phyloP scores from a whole-genome alignment of 1,140 invertebrate genomes.

The Xylocopa sonorina region DNA sequence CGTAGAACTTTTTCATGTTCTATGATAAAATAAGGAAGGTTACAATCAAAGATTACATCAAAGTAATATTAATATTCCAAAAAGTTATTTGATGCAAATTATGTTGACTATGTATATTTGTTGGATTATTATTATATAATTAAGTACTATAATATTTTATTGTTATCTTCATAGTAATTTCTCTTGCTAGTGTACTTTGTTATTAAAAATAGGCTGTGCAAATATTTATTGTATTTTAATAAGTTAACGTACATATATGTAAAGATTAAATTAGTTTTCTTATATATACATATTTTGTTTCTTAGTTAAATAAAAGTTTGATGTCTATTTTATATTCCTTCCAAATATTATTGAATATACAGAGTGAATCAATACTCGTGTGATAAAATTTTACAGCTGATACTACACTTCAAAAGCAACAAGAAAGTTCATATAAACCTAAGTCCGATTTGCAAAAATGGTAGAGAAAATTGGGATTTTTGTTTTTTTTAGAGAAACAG shows the following conservation, averaged over 20 bases:
- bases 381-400: no score
- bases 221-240: constrained; percentile 45
- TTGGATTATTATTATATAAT: background rate
- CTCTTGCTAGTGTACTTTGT: constrained; percentile 13
- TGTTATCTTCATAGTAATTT: constrained; percentile 1
- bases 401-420: no score
- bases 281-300: background rate
- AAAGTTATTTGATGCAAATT: constrained; percentile 8
- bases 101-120: background rate
- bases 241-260: constrained; percentile 20
- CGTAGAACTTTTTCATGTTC: constrained; percentile 1
- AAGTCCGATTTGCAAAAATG: no score
- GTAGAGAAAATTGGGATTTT: no score
- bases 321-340: background rate
- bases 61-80: constrained; percentile 3
- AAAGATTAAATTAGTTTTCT: constrained; percentile 13
- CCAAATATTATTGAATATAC: background rate
- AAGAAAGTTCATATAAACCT: no score
- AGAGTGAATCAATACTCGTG: no score
- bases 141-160: background rate
- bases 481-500: no score
- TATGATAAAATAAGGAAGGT: background rate
- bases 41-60: constrained; percentile 1
- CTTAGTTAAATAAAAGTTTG: background rate
- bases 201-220: constrained; percentile 33